Evolutionary conservation across 2,113 vertebrate genomes (phyloP).

Genomic region (Hoplias malabaricus): DNA sequence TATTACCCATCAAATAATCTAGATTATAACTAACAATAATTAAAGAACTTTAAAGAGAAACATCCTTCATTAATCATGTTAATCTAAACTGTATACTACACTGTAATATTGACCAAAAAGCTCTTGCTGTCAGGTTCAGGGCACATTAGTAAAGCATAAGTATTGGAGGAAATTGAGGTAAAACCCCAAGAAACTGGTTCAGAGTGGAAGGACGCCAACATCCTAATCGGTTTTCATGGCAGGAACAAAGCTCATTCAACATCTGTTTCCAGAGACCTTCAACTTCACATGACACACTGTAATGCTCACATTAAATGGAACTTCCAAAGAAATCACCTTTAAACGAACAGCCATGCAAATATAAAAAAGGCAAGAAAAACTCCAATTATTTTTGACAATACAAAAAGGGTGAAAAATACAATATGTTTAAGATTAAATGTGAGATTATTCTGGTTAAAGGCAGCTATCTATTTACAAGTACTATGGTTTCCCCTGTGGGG

Average conservation of each 20-base stretch:
- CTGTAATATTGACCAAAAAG: background rate
- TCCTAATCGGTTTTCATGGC: background rate
- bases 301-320: constrained; percentile 2
- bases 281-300: background rate
- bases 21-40: too few relatives aligned
- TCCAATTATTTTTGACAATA: constrained; percentile 16
- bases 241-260: constrained; percentile 7
- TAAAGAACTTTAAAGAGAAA: too few relatives aligned
- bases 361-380: background rate
- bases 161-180: background rate
- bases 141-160: background rate
- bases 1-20: too few relatives aligned
- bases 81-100: background rate
- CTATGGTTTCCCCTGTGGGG: constrained; percentile 54
- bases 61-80: background rate
- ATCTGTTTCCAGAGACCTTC: constrained; percentile 23
- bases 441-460: constrained; percentile 64
- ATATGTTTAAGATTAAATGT: constrained; percentile 38
- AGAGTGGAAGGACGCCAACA: background rate
- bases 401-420: constrained; percentile 6
- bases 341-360: background rate
- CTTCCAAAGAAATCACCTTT: constrained; percentile 32
- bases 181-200: background rate
- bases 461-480: constrained; percentile 56
- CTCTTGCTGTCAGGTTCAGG: background rate